Conservation (phyloP, 2,888 invertebrate species). For the Actias luna region DNA sequence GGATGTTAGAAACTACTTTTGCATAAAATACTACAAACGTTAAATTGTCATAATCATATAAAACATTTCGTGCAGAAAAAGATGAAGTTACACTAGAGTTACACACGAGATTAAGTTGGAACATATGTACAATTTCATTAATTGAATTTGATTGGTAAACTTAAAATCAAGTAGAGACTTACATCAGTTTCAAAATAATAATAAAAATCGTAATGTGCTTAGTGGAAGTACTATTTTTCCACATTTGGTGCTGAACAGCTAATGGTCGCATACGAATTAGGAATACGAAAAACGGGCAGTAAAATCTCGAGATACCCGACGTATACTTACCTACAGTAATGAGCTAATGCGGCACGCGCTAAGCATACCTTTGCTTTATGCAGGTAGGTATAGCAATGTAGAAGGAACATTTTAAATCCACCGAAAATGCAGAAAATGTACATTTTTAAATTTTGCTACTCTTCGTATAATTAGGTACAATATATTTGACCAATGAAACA, state of each 20-base stretch:
- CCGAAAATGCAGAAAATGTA: conserved; percentile 48
- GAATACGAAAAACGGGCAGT: conserved; percentile 51
- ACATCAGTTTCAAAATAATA: background rate
- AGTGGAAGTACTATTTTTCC: conserved; percentile 35
- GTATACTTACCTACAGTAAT: conserved; percentile 53
- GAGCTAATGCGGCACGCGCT: conserved; percentile 67
- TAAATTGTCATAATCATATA: too few species aligned
- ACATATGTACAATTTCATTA: too few species aligned
- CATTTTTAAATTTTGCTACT: background rate
- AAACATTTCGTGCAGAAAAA: too few species aligned
- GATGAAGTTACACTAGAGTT: too few species aligned
- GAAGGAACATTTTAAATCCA: conserved; percentile 39
- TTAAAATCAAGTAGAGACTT: background rate
- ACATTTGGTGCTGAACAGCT: conserved; percentile 43
- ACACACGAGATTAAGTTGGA: too few species aligned
- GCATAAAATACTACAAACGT: too few species aligned
- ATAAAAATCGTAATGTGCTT: background rate
- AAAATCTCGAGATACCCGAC: conserved; percentile 48
- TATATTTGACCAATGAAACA: background rate
- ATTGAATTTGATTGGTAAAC: background rate
- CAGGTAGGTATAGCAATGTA: conserved; percentile 26
- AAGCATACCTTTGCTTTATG: conserved; percentile 33
- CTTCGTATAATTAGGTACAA: background rate
- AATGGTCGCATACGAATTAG: conserved; percentile 61
- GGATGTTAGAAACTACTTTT: too few species aligned